Percentiles rank a stretch among this genome's conserved stretches.
Evolutionary conservation across 2,113 vertebrate genomes (phyloP).

Genomic region (Agelaius tricolor): DNA sequence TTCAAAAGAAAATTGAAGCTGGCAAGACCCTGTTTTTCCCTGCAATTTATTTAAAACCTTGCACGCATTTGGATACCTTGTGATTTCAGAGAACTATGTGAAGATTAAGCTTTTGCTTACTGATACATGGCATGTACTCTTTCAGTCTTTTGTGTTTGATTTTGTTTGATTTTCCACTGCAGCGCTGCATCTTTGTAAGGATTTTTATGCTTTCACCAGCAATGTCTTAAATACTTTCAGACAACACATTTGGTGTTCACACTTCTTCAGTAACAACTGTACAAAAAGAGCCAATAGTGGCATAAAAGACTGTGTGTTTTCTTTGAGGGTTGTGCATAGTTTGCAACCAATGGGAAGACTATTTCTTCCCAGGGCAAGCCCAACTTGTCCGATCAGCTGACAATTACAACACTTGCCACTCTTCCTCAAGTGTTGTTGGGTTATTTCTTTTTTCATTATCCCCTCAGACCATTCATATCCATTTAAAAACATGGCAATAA

Average conservation of each 20-base stretch:
- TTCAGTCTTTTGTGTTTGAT: constrained; percentile 76
- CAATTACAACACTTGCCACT: constrained; percentile 38
- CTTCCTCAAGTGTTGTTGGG: constrained; percentile 17
- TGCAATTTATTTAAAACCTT: constrained; percentile 81
- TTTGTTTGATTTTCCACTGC: constrained; percentile 79
- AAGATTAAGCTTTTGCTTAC: constrained; percentile 82
- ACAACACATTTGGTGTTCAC: constrained; percentile 75
- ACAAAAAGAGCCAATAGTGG: constrained; percentile 67
- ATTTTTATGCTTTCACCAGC: constrained; percentile 78
- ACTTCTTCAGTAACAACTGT: constrained; percentile 66
- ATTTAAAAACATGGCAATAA: constrained; percentile 67
- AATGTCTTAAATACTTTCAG: constrained; percentile 77
- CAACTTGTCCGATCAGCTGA: constrained; percentile 40
- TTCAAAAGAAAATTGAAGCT: constrained; percentile 77
- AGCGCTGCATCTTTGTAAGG: constrained; percentile 68
- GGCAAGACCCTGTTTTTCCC: constrained; percentile 76
- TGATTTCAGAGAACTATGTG: constrained; percentile 80
- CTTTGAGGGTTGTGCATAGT: constrained; percentile 49
- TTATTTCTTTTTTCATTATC: constrained; percentile 34
- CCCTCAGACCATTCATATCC: constrained; percentile 42
- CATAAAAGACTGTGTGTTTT: constrained; percentile 64
- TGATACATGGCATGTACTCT: constrained; percentile 79
- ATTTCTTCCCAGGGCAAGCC: constrained; percentile 45
- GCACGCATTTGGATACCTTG: constrained; percentile 83
- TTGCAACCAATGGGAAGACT: constrained; percentile 53